Percentiles rank a stretch among this genome's conserved stretches.
Evolutionary conservation across 2,797 vertebrate genomes (phyloP).

Genomic region (Toxotes lorentzi): DNA sequence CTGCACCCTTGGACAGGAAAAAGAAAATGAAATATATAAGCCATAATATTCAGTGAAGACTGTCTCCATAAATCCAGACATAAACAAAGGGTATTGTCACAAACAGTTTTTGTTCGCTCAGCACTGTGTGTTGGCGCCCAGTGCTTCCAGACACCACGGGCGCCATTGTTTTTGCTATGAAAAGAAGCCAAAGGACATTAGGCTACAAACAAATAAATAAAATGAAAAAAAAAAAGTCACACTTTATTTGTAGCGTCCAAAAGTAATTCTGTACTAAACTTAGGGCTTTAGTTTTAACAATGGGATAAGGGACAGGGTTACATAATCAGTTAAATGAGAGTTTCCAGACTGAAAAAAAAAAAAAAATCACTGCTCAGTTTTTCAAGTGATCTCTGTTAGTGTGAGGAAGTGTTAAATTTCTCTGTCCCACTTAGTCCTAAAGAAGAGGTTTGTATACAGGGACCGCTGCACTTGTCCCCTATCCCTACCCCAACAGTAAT

Average conservation of each 20-base stretch:
- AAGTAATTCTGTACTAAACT: constrained; percentile 4
- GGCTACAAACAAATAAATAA: constrained; percentile 17
- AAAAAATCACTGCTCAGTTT: not conserved
- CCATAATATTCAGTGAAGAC: constrained; percentile 11
- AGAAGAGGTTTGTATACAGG: not conserved
- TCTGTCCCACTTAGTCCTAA: not conserved
- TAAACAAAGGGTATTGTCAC: constrained; percentile 27
- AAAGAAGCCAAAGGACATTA: constrained; percentile 13
- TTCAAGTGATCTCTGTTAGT: not conserved
- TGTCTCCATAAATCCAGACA: constrained; percentile 16
- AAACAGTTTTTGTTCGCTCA: constrained; percentile 21
- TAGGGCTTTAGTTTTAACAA: constrained; percentile 17
- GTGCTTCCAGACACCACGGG: constrained; percentile 17
- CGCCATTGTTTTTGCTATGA: constrained; percentile 8
- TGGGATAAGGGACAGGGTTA: not conserved
- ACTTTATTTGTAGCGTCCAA: not conserved
- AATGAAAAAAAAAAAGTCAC: constrained; percentile 8
- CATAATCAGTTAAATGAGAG: not conserved
- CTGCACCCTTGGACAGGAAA: not conserved
- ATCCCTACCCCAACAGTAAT: not conserved
- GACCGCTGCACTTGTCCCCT: not conserved
- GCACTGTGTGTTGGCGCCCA: constrained; percentile 2
- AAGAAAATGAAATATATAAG: not conserved
- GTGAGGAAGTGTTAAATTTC: not conserved
- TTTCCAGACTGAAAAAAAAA: not conserved